A percentile compares a stretch with the other conserved stretches of the same genome.
phyloP scores from a whole-genome alignment of 2,888 invertebrate species.

The Agrochola circellaris region DNA sequence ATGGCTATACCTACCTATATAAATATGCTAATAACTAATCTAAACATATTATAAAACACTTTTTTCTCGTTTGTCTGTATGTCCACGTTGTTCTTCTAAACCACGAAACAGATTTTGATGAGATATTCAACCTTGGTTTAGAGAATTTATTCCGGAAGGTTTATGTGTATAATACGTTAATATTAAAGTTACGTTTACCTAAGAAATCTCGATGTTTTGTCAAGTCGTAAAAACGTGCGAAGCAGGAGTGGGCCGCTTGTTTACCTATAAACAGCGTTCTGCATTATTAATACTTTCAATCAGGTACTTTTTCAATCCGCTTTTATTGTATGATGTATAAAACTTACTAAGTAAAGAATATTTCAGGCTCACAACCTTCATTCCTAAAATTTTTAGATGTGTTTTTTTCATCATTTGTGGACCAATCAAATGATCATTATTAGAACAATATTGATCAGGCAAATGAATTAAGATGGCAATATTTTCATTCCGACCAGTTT shows the following conservation, averaged over 20 bases:
- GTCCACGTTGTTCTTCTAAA: too few relatives aligned
- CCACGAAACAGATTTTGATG: too few relatives aligned
- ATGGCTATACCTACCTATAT: constrained; percentile 5
- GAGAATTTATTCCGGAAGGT: too few relatives aligned
- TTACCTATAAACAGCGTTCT: constrained; percentile 69
- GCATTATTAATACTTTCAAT: constrained; percentile 83
- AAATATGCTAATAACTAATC: constrained; percentile 36
- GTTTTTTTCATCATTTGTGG: constrained; percentile 92
- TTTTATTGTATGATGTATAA: constrained; percentile 84
- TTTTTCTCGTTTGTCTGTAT: too few relatives aligned
- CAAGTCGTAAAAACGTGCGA: too few relatives aligned
- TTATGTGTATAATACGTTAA: too few relatives aligned
- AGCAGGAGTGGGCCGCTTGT: background rate
- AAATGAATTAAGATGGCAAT: constrained; percentile 91
- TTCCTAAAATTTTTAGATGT: constrained; percentile 92
- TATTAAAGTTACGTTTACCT: too few relatives aligned
- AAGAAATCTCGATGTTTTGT: too few relatives aligned
- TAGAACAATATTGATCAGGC: constrained; percentile 92
- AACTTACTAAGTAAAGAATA: constrained; percentile 88
- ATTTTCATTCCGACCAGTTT: constrained; percentile 83
- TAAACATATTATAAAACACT: too few relatives aligned
- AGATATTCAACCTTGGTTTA: too few relatives aligned
- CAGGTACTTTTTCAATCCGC: constrained; percentile 89
- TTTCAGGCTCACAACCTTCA: constrained; percentile 91
- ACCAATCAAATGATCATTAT: constrained; percentile 90